These are phyloP conservation scores for Caenorhabditis zanzibari DNA, from an alignment of 2,888 invertebrate genomes.

Conservation along the genomic window DNA sequence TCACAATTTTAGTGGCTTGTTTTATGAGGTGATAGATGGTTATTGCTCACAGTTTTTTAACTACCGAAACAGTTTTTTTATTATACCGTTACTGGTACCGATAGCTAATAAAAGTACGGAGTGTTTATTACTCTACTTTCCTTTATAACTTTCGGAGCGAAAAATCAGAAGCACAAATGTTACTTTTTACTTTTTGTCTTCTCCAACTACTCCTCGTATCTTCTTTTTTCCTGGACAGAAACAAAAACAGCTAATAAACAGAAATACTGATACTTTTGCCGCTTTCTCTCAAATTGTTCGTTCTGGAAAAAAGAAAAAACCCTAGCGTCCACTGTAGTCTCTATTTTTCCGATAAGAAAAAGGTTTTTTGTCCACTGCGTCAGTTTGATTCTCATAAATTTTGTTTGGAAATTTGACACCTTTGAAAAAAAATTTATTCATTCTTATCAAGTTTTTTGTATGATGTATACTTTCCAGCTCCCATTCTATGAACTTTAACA, in stretches of 20 bases:
- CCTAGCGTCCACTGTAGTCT: constrained; percentile 31
- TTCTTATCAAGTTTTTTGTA: constrained; percentile 19
- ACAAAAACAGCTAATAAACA: constrained; percentile 47
- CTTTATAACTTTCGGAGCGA: background rate
- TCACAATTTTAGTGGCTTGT: background rate
- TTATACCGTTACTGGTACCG: too few species aligned
- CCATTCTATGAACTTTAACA: too few species aligned
- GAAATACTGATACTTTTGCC: constrained; percentile 44
- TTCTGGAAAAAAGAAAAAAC: constrained; percentile 33
- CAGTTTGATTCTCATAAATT: constrained; percentile 32
- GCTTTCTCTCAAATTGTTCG: background rate
- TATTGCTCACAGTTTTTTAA: background rate
- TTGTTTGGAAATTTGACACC: constrained; percentile 42
- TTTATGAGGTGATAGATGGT: background rate
- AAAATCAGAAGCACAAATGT: constrained; percentile 15
- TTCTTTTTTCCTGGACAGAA: constrained; percentile 23
- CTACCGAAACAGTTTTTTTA: background rate
- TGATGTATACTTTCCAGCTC: background rate
- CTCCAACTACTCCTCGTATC: constrained; percentile 4
- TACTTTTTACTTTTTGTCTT: constrained; percentile 24
- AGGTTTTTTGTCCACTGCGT: constrained; percentile 8
- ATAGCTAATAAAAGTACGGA: too few species aligned
- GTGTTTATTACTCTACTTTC: too few species aligned
- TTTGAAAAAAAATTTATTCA: background rate
- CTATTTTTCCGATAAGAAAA: background rate